Evolutionary conservation across 1,140 invertebrate species (phyloP).

Genomic region (Thalassaphorura encarpata): DNA sequence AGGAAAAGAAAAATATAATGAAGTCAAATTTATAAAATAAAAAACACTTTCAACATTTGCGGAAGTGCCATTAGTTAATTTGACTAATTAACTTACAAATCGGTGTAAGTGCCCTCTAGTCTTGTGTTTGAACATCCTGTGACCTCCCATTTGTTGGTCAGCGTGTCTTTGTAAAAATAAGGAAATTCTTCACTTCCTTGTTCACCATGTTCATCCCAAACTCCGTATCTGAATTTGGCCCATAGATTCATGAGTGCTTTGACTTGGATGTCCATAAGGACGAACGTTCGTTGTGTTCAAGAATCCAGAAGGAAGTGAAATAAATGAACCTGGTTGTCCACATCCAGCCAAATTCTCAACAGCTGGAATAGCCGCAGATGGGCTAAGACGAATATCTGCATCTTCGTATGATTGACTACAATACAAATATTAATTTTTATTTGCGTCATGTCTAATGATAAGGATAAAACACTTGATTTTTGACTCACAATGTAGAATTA

Average conservation of each 20-base stretch:
- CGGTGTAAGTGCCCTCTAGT: constrained; percentile 9
- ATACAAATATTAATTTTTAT: constrained; percentile 15
- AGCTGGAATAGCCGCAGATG: background rate
- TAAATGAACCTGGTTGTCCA: constrained; percentile 15
- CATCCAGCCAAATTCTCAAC: constrained; percentile 8
- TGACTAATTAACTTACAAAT: constrained; percentile 5
- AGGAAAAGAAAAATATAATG: no score
- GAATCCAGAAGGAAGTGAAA: background rate
- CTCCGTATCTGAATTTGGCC: constrained; percentile 21
- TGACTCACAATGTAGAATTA: constrained; percentile 9
- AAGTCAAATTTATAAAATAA: no score
- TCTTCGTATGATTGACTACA: constrained; percentile 18
- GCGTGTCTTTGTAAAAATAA: constrained; percentile 20
- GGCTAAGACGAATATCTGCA: constrained; percentile 15
- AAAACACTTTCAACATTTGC: no score
- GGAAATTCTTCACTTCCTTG: constrained; percentile 20
- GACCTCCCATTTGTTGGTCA: constrained; percentile 19
- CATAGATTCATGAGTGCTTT: constrained; percentile 21
- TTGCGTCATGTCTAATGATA: constrained; percentile 6
- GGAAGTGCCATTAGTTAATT: background rate
- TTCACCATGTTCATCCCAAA: constrained; percentile 25
- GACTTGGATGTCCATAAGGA: background rate
- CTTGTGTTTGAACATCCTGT: constrained; percentile 13
- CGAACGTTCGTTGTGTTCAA: background rate
- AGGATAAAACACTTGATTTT: constrained; percentile 12